Evolutionary conservation across 2,797 vertebrate genomes (phyloP).

Genomic region (Sebastes variabilis): DNA sequence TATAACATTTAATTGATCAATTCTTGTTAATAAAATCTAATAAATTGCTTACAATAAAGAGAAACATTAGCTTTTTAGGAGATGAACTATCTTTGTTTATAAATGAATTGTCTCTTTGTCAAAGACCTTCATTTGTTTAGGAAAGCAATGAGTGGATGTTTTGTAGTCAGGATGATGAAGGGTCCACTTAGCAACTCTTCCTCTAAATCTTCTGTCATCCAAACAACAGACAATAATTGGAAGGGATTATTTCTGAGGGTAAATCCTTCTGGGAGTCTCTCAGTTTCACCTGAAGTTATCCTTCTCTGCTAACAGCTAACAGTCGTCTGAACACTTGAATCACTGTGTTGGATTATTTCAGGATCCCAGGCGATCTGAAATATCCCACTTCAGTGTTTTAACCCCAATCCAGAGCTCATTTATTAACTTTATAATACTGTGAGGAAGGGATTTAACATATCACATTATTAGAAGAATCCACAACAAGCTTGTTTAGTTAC

Average conservation of each 20-base stretch:
- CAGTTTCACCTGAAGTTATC: constrained; percentile 12
- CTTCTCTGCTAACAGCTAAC: constrained; percentile 11
- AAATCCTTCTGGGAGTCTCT: constrained; percentile 43
- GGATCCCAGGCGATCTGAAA: neutral
- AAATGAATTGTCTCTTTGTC: neutral
- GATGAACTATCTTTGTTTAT: too few relatives aligned
- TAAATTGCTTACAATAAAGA: neutral
- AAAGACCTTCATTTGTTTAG: too few relatives aligned
- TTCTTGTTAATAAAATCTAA: neutral
- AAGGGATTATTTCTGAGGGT: constrained; percentile 27
- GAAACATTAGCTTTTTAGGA: neutral
- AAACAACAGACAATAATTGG: constrained; percentile 39
- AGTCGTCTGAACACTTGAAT: constrained; percentile 51
- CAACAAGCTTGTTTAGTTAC: neutral
- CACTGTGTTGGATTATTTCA: constrained; percentile 32
- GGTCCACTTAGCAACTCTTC: constrained; percentile 21
- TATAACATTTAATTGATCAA: neutral
- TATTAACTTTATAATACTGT: neutral
- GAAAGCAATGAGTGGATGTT: constrained; percentile 13
- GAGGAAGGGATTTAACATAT: neutral
- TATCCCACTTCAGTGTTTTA: neutral
- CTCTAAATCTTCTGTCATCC: neutral
- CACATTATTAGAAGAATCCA: neutral
- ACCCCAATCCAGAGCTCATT: neutral
- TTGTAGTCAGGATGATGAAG: constrained; percentile 9